A percentile compares a stretch with the other conserved stretches of the same genome.
Evolutionary conservation across 2,113 vertebrate species (phyloP).

Genomic region (Pygoscelis adeliae): DNA sequence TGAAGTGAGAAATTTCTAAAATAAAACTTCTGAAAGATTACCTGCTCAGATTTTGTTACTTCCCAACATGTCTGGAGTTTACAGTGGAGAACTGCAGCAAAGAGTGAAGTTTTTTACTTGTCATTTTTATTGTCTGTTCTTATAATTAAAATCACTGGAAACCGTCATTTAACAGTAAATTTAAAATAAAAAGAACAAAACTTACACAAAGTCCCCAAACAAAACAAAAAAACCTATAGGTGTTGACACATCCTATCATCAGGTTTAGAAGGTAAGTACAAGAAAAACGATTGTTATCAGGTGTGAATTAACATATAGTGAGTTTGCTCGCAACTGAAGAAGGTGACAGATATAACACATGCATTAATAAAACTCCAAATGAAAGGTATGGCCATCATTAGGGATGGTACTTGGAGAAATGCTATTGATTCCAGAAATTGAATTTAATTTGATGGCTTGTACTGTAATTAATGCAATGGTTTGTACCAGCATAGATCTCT

Average conservation of each 20-base stretch:
- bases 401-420: slow-evolving; percentile 66
- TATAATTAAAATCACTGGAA: slow-evolving; percentile 59
- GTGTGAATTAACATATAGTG: slow-evolving; percentile 80
- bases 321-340: slow-evolving; percentile 28
- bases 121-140: slow-evolving; percentile 42
- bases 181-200: neutral
- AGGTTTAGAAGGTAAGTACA: slow-evolving; percentile 58
- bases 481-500: slow-evolving; percentile 66
- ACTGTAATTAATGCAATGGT: slow-evolving; percentile 76
- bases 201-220: neutral
- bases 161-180: slow-evolving; percentile 37
- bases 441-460: slow-evolving; percentile 78
- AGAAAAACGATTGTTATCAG: slow-evolving; percentile 70
- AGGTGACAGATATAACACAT: slow-evolving; percentile 75
- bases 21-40: neutral
- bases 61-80: neutral
- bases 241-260: slow-evolving; percentile 72
- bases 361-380: slow-evolving; percentile 70
- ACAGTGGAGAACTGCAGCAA: neutral
- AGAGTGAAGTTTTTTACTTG: slow-evolving; percentile 27
- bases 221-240: slow-evolving; percentile 24
- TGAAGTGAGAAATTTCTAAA: neutral
- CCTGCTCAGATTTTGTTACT: neutral
- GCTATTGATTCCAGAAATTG: slow-evolving; percentile 74
- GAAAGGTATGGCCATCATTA: slow-evolving; percentile 66